phyloP scores from a whole-genome alignment of 2,113 vertebrate genomes.

The Chaetura pelagica region DNA sequence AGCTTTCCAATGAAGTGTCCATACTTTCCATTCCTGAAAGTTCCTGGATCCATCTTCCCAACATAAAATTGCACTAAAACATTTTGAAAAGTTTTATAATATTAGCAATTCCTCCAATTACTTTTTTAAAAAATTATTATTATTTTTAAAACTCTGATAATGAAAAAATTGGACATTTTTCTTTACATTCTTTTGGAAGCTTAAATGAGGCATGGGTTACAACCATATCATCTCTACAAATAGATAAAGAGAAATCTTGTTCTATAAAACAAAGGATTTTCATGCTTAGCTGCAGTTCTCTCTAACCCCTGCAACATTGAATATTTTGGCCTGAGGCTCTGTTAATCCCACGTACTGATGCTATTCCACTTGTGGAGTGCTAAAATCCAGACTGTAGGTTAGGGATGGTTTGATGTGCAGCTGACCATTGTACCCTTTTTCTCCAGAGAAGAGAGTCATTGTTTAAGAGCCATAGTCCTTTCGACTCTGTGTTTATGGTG shows the following conservation, averaged over 20 bases:
- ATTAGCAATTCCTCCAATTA: neutral
- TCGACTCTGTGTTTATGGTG: neutral
- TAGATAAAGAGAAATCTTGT: neutral
- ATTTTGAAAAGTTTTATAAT: neutral
- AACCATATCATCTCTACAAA: neutral
- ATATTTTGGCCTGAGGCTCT: neutral
- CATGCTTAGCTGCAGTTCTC: neutral
- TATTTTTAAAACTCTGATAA: neutral
- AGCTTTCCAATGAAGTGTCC: neutral
- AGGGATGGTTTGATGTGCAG: neutral
- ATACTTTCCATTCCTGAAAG: neutral
- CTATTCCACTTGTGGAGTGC: neutral
- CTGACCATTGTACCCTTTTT: rapidly evolving
- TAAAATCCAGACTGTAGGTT: neutral
- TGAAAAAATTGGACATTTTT: neutral
- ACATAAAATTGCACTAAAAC: neutral
- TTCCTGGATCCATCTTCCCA: neutral
- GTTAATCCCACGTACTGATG: neutral
- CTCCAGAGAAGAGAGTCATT: neutral
- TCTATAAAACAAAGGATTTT: neutral
- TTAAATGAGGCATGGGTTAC: neutral
- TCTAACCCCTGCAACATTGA: neutral
- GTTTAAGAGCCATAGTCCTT: neutral
- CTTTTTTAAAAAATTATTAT: neutral
- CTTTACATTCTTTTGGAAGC: neutral